These are phyloP conservation scores for Cygnus olor DNA, from an alignment of 2,797 vertebrate species.

Conservation along the genomic window DNA sequence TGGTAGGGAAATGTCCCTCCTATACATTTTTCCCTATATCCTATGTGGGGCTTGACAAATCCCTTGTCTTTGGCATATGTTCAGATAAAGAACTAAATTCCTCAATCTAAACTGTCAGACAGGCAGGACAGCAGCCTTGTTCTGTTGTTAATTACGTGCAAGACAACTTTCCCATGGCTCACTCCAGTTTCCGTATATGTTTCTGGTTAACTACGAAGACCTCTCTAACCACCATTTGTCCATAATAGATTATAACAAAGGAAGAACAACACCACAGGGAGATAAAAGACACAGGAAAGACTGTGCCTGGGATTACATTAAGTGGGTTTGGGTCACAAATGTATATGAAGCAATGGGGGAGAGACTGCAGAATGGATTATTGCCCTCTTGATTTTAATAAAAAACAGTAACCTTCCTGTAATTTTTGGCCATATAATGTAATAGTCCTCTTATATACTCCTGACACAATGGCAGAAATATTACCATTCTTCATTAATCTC, in stretches of 20 bases:
- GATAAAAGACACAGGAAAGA: slow-evolving; percentile 1
- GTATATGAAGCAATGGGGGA: neutral
- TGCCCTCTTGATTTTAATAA: slow-evolving; percentile 42
- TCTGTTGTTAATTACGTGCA: neutral
- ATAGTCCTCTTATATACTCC: neutral
- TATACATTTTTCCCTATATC: neutral
- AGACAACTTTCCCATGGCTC: neutral
- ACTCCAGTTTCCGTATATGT: neutral
- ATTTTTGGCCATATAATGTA: slow-evolving; percentile 16
- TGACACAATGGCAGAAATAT: neutral
- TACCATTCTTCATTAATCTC: neutral
- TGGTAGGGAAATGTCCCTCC: neutral
- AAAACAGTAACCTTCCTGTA: neutral
- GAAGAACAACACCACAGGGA: slow-evolving; percentile 3
- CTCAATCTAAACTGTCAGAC: neutral
- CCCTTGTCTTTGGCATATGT: neutral
- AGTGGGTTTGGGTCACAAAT: neutral
- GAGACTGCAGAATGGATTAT: slow-evolving; percentile 14
- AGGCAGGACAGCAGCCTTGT: neutral
- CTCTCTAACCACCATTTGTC: neutral
- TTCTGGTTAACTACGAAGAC: slow-evolving; percentile 3
- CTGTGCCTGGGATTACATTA: neutral
- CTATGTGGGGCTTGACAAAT: neutral
- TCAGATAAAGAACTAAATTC: neutral
- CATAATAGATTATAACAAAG: neutral